Evolutionary conservation across 2,888 invertebrate genomes (phyloP).

Genomic region (Netelia inedita): DNA sequence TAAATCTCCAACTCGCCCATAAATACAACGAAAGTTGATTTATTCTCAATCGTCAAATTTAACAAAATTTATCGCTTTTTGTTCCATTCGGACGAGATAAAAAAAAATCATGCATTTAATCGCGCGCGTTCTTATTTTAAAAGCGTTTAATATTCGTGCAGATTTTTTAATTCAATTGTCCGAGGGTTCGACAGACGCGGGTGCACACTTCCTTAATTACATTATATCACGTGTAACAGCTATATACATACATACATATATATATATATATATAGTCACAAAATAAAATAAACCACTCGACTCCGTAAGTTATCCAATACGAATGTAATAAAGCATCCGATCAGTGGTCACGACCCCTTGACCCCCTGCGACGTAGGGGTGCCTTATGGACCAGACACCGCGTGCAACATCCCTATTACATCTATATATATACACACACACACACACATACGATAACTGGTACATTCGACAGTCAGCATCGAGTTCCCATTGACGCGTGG

Average conservation of each 20-base stretch:
- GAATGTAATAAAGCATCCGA: slow-evolving; percentile 71
- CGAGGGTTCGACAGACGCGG: slow-evolving; percentile 8
- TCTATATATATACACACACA: not conserved
- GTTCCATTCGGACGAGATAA: no score
- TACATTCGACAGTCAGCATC: slow-evolving; percentile 47
- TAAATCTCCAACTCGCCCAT: no score
- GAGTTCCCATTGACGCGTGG: slow-evolving; percentile 69
- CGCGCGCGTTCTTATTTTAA: not conserved
- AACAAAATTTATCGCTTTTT: no score
- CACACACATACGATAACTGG: not conserved
- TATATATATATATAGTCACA: slow-evolving; percentile 10
- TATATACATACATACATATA: slow-evolving; percentile 25
- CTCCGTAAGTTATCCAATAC: slow-evolving; percentile 65
- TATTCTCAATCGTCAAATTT: no score
- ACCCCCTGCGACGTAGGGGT: slow-evolving; percentile 60
- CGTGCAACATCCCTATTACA: not conserved
- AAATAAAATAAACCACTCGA: slow-evolving; percentile 46
- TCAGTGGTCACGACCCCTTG: slow-evolving; percentile 71
- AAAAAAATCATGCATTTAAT: not conserved
- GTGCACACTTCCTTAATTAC: slow-evolving; percentile 68
- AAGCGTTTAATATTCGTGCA: slow-evolving; percentile 28
- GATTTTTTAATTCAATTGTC: slow-evolving; percentile 47
- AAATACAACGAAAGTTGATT: no score
- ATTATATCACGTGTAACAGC: slow-evolving; percentile 52
- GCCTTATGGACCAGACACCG: slow-evolving; percentile 54